Evolutionary conservation across 1,140 invertebrate species (phyloP), one percentile per base, ranked within the genome.

Genomic region (Drosophila nannoptera): DNA sequence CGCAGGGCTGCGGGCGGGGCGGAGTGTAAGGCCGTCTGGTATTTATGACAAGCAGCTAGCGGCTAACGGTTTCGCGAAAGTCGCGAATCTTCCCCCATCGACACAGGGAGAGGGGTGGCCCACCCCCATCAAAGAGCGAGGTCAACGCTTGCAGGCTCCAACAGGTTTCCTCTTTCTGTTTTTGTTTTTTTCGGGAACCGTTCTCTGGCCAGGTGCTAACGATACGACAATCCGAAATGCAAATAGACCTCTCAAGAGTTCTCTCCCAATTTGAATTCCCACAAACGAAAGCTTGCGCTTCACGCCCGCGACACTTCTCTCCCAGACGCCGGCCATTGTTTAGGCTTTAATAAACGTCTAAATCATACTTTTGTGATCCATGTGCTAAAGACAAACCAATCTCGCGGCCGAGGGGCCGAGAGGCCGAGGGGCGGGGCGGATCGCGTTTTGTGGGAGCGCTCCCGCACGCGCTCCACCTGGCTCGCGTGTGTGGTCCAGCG

Each of bases 301-400:
- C 40, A 12, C 12, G 29, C 16, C 33, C 40, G 29, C 12, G 29
- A 38, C 33, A 22, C 55, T 22, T 55, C 40, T 22, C 36, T 32
- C 22, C 3, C 14, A 7, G 22, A 42, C 35, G 35, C 11, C 40
- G 35, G 12, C 11, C 31, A 86, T 83, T 83, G 80, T 83, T 83
- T 83, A 62, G 60, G 54, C 69, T 84, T 83, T 84, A 83, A 83
- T 83, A 83, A 83, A 80, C 80, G 81, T 77, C 76, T 63, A 73
- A 83, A 83, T 84, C 81, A 84, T 84, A 83, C 76, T 68, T 83
- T 83, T 86, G 76, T 84, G 80, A 83, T 73, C 69, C 81, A 71
- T 63, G 77, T 83, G 80, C 76, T 83, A 83, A 83, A 83, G 80
- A 83, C 80, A 83, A 83, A 83, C 76, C 81, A 76, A 76, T 76